Base-by-base conservation (phyloP, 2,113 vertebrate species). In the Oncorhynchus clarkii region DNA sequence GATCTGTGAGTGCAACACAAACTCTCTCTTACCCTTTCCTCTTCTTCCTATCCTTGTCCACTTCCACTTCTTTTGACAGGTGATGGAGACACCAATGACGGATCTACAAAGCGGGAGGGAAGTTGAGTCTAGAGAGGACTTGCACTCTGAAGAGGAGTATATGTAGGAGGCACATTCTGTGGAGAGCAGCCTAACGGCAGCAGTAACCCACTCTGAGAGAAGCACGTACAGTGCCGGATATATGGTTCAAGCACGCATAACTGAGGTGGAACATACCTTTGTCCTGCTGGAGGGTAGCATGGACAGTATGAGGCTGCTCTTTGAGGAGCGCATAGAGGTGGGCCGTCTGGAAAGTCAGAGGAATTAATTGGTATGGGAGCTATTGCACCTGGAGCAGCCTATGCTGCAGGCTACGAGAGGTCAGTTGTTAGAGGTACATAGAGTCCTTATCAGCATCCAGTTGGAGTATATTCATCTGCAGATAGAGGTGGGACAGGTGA, bases 401-500 rank as follows among this genome's bases (percentile, higher is more conserved):
- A 93, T 94, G 70, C 88, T 94, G 57, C 90, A 88, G 80, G 94
- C 93, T 67, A 93, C 96, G 81, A 95, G 96, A 1, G 81, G 82
- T 70, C 94, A 94, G 84, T 93, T 96, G 79, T 70, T 82, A 73
- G 91, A 87, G 0, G 93, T 92, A 6, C 91, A 87, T 80, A 86
- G 91, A 70, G 87, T 91, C 72, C 93, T 96, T 0, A 90, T 93
- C 20, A 91, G 92, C 66, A 91, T 90, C 57, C 94, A 96, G 86
- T 89, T 96, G 74, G 95, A 95, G 84, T 91, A 93, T 59, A 86
- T 92, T 1, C 83, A 90, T 31, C 87, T 96, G 67, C 80, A 85
- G 68, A 94, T 96, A 7, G 95, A 98, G 71, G 92, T 94, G 80
- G 82, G 90, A 1, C 90, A 90, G 83, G 92, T 95, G 84, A 97